Evolutionary conservation across 2,797 vertebrate genomes (phyloP), one percentile per base, ranked within the genome.

Genomic region (Enteromius thamalakanensis): DNA sequence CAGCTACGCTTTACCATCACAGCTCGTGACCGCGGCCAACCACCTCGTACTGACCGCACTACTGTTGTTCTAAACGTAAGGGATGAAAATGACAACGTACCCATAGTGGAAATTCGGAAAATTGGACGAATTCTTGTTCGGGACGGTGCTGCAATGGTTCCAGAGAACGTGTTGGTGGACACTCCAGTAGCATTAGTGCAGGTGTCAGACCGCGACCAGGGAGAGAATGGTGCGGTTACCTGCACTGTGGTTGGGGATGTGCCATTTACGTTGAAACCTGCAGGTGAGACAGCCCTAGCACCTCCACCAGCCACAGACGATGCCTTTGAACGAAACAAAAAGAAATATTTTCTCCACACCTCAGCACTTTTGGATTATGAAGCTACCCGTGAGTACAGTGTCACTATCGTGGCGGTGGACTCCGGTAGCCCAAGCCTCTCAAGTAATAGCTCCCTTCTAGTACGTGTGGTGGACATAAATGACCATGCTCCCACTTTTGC

Each of bases 181-280:
- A 99, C 98, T 0, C 98, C 98, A 0, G 95, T 99, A 0, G 98
- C 98, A 0, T 87, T 99, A 88, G 97, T 99, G 23, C 97, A 99
- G 86, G 98, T 99, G 86, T 99, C 97, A 0, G 98, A 99, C 87
- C 86, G 97, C 6, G 98, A 99, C 90, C 97, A 98, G 78, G 97
- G 97, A 5, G 97, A 98, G 91, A 99, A 99, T 0, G 98, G 98
- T 0, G 97, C 96, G 7, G 97, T 99, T 86, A 99, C 98, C 1
- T 99, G 98, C 84, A 99, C 97, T 0, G 97, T 99, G 53, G 98
- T 99, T 21, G 98, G 98, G 0, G 98, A 99, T 0, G 97, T 99
- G 75, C 98, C 98, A 2, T 99, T 99, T 90, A 98, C 98, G n/a
- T 91, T 99, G 72, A 99, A 98, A 88, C 97, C 98, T 0, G 98